Percentiles rank a stretch among this genome's conserved stretches.
phyloP scores from a whole-genome alignment of 2,888 invertebrate genomes.

The Phalangium opilio region DNA sequence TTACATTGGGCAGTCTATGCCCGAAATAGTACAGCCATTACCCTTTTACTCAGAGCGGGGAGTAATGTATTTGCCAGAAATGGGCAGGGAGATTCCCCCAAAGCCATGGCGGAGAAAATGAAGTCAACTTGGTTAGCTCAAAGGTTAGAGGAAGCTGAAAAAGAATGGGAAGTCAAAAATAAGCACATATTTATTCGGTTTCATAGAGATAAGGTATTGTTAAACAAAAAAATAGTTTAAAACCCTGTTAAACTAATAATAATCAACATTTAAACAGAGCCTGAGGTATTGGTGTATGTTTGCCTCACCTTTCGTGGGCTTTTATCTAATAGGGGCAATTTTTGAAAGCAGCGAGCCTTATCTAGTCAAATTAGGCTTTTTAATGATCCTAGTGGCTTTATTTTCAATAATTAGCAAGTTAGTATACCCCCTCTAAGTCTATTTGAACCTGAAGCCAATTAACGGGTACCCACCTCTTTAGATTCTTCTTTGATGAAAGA shows the following conservation, averaged over 20 bases:
- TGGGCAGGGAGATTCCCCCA: conserved; percentile 61
- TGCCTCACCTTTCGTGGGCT: conserved; percentile 68
- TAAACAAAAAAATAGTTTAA: too few species aligned
- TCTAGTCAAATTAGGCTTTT: conserved; percentile 44
- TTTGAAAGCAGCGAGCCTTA: conserved; percentile 43
- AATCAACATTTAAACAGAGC: conserved; percentile 40
- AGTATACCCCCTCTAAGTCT: conserved; percentile 5
- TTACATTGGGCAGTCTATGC: conserved; percentile 92
- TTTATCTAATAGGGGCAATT: conserved; percentile 71
- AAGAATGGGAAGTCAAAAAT: conserved; percentile 7
- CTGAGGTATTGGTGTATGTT: conserved; percentile 77
- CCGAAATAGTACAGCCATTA: conserved; percentile 75
- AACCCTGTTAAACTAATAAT: not conserved
- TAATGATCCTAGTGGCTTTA: conserved; percentile 38
- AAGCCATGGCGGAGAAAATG: conserved; percentile 51
- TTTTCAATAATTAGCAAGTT: conserved; percentile 53
- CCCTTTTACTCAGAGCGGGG: conserved; percentile 62
- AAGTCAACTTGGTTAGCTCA: conserved; percentile 48
- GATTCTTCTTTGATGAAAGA: conserved; percentile 65
- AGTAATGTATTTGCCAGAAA: conserved; percentile 39
- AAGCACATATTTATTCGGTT: conserved; percentile 21
- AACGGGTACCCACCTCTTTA: too few species aligned
- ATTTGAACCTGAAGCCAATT: too few species aligned
- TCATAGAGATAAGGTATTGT: conserved; percentile 22
- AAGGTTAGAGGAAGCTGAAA: conserved; percentile 49